These are phyloP conservation scores for Dicrostonyx torquatus DNA, from an alignment of 2,797 vertebrate species.

Conservation along the genomic window DNA sequence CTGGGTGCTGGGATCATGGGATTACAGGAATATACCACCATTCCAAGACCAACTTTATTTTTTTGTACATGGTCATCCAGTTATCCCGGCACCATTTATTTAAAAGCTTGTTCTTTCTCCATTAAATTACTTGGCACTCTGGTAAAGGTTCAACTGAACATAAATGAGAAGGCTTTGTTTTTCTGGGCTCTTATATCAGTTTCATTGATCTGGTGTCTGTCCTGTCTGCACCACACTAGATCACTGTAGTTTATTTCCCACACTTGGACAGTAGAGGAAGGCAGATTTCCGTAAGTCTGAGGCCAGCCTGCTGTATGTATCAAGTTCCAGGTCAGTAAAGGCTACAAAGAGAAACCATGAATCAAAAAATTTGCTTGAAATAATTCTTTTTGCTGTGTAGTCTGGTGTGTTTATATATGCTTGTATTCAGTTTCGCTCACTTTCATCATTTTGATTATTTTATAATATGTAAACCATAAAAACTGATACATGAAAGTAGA, in stretches of 20 bases:
- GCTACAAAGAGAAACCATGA: background rate
- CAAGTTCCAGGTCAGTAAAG: background rate
- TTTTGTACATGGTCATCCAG: too few species aligned
- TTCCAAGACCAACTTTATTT: too few species aligned
- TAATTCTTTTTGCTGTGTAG: background rate
- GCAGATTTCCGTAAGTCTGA: background rate
- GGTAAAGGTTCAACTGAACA: too few species aligned
- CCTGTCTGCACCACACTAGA: too few species aligned
- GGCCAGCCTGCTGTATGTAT: background rate
- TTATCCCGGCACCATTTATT: too few species aligned
- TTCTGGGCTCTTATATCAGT: too few species aligned
- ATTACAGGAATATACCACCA: too few species aligned
- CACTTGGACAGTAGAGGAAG: background rate
- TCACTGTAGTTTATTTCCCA: background rate
- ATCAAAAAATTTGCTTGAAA: background rate
- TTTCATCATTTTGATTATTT: background rate
- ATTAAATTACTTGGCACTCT: too few species aligned
- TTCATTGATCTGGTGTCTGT: too few species aligned
- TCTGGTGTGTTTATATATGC: background rate
- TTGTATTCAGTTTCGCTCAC: background rate
- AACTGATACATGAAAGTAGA: background rate
- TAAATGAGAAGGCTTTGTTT: too few species aligned
- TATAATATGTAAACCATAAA: background rate
- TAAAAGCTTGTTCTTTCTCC: too few species aligned
- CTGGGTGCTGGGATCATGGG: too few species aligned